Evolutionary conservation across 1,140 invertebrate genomes (phyloP), one percentile per base, ranked within the genome.

Genomic region (Elysia chlorotica): DNA sequence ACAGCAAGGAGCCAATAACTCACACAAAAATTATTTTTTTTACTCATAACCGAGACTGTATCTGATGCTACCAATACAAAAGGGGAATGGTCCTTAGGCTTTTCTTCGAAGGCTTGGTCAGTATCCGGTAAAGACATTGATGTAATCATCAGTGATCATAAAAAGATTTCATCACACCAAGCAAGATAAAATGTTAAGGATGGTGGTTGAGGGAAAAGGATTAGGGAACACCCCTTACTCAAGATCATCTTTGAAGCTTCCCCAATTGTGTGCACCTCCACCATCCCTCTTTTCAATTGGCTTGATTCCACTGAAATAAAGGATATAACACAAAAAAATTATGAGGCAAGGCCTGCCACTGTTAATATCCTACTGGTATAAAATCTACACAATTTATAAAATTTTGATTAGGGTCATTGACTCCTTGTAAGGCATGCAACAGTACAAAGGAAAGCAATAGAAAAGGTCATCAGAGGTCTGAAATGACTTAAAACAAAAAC

Each of bases 251-350:
- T 94, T 95, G 78, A 95, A 91, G 62, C 93, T 95, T 80, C 96
- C 96, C 96, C 96, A 98, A 87, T 98, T 98, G 88, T 96, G 94
- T 80, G 95, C 92, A 70, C 96, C 96, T 89, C 91, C 93, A 83
- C 96, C 96, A 83, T 98, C 96, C 78, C 94, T 92, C 88, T 98
- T 98, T 83, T 98, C 96, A 78, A 96, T 90, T 73, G 95, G 91
- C 89, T 98, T 98, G 67, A 98, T 92, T 83, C 96, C 95, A 87
- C 93, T 93, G 82, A 77, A 89, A 88, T 89, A 90, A 77, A 80
- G 81, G 35, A 80, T n/a, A n/a, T n/a, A n/a, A n/a, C n/a, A n/a
- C n/a, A n/a, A n/a, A n/a, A n/a, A n/a, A n/a, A n/a, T n/a, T n/a
- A n/a, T n/a, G n/a, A n/a, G n/a, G n/a, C n/a, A n/a, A n/a, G n/a